Evolutionary conservation across 2,888 invertebrate genomes (phyloP), one percentile per base, ranked within the genome.

Genomic region (Trachelus iudaicus): DNA sequence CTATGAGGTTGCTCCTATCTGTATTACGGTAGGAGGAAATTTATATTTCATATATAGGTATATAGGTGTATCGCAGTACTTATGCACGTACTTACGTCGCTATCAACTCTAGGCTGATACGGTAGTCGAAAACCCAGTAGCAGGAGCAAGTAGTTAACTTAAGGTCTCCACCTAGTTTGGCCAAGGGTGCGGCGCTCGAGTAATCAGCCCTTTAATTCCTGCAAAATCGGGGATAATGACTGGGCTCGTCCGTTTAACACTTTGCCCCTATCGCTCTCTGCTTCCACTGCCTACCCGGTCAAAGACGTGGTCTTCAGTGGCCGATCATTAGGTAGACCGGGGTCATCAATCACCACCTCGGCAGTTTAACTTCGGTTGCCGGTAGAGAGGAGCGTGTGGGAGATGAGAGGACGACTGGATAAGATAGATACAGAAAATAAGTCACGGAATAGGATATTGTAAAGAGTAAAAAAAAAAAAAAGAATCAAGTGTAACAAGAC

Each of bases 121-220:
- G 56, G 56, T 56, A 56, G 56, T 56, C 56, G 23, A 56, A 56
- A 56, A 56, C 56, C 23, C 56, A 56, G 56, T 56, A 56, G 56
- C 56, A 23, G 23, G 9, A 56, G 56, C 56, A 23, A 15, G 23
- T 56, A 56, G 56, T 23, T 56, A 56, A 56, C 56, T 56, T 56
- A 56, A 56, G 56, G 56, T 56, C 56, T 23, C 23, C 56, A 56
- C 56, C 56, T 56, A 56, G 56, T 56, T 56, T 56, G 56, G 56
- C 9, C 23, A 71, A 15, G 83, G 84, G 83, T 83, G 85, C 82
- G 84, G 81, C 81, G 71, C 75, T 80, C 85, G 82, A 80, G 83
- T 86, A 86, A 87, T 86, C 87, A 82, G 85, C 85, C 83, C 84
- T 86, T 86, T 86, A 85, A 85, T 85, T 85, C 83, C 83, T 82